phyloP scores from a whole-genome alignment of 2,797 vertebrate genomes.

The Yasuhikotakia modesta region DNA sequence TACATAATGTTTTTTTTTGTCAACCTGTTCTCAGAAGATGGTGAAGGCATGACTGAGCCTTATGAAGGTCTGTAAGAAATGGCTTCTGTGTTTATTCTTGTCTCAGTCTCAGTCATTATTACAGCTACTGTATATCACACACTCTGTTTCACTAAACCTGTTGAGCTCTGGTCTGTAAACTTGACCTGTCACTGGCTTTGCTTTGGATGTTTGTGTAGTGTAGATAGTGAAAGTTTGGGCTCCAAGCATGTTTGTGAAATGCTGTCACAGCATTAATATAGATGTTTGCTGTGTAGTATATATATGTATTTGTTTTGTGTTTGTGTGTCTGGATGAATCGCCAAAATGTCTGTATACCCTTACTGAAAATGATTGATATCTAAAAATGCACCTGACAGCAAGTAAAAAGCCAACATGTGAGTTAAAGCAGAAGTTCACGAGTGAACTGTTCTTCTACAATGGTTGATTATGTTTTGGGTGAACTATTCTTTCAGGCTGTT shows the following conservation, averaged over 20 bases:
- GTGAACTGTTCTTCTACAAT: too few relatives aligned
- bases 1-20: slow-evolving; percentile 55
- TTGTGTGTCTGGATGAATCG: slow-evolving; percentile 2
- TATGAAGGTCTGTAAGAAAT: slow-evolving; percentile 84
- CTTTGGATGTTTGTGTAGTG: background rate
- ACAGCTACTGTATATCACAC: background rate
- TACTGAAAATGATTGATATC: too few relatives aligned
- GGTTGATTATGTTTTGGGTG: too few relatives aligned
- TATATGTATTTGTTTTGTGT: background rate
- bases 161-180: slow-evolving; percentile 8
- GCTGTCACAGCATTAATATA: slow-evolving; percentile 4
- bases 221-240: background rate
- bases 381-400: too few relatives aligned
- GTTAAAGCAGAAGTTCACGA: too few relatives aligned
- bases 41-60: slow-evolving; percentile 81
- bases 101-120: slow-evolving; percentile 29
- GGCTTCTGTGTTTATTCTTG: slow-evolving; percentile 40
- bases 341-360: background rate
- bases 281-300: slow-evolving; percentile 22
- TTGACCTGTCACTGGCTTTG: slow-evolving; percentile 4
- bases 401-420: too few relatives aligned
- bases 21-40: slow-evolving; percentile 78
- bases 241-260: background rate
- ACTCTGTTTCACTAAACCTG: slow-evolving; percentile 1
- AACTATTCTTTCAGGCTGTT: background rate